Percentiles rank a stretch among this genome's conserved stretches.
Evolutionary conservation across 2,888 invertebrate genomes (phyloP).

Genomic region (Eupithecia dodoneata): DNA sequence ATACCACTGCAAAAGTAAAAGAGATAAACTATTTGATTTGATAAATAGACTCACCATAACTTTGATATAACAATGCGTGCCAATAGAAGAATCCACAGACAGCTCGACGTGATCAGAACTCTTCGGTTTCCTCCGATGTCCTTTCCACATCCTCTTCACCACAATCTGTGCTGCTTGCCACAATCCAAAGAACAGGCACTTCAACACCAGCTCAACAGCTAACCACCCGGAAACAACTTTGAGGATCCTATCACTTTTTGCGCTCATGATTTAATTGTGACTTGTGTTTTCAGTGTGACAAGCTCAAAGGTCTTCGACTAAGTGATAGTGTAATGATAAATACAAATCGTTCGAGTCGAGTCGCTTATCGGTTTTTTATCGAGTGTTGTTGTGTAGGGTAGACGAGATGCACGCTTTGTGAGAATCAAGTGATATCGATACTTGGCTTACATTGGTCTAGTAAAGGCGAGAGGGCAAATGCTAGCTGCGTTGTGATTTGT

Average conservation of each 20-base stretch:
- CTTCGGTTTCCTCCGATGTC: conserved; percentile 65
- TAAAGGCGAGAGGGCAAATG: background rate
- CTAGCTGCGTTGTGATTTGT: background rate
- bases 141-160: conserved; percentile 74
- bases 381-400: conserved; percentile 32
- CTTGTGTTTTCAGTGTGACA: conserved; percentile 40
- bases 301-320: conserved; percentile 61
- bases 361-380: conserved; percentile 52
- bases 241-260: conserved; percentile 58
- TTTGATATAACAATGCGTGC: conserved; percentile 78
- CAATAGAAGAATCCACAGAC: conserved; percentile 73
- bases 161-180: conserved; percentile 71
- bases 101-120: conserved; percentile 64
- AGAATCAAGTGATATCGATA: conserved; percentile 3
- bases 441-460: background rate
- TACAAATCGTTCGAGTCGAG: conserved; percentile 44
- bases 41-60: conserved; percentile 64
- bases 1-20: too few relatives aligned
- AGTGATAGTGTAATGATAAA: conserved; percentile 57
- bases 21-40: too few relatives aligned
- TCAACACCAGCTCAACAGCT: conserved; percentile 68
- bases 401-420: conserved; percentile 21
- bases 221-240: conserved; percentile 71
- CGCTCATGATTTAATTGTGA: conserved; percentile 59
- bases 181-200: conserved; percentile 68